Percentiles rank a stretch among this genome's conserved stretches.
These are phyloP conservation scores for Drosophila monieri DNA, from an alignment of 2,888 invertebrate species.

Conservation along the genomic window DNA sequence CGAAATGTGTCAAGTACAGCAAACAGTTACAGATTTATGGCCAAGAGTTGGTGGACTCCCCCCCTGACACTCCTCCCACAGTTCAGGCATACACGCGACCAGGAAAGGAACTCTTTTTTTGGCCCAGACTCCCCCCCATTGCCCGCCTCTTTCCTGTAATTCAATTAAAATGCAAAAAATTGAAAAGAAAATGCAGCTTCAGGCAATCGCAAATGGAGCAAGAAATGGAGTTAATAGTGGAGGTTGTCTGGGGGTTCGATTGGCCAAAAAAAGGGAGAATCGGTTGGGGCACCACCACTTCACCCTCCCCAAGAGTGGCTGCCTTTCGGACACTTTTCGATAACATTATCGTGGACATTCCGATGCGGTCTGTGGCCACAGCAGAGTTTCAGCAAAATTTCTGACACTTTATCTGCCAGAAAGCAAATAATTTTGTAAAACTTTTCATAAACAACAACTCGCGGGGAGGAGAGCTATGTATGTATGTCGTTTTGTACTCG, in stretches of 20 bases:
- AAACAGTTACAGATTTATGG: conserved; percentile 76
- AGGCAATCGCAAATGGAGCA: conserved; percentile 60
- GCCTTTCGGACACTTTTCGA: conserved; percentile 28
- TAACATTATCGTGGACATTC: conserved; percentile 23
- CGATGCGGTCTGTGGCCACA: conserved; percentile 16
- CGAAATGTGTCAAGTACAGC: conserved; percentile 77
- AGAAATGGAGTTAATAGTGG: conserved; percentile 24
- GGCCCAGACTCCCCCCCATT: background rate
- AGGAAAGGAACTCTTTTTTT: conserved; percentile 37
- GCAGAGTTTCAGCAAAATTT: conserved; percentile 24
- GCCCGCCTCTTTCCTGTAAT: conserved; percentile 53
- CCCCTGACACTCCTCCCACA: background rate
- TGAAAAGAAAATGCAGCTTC: conserved; percentile 43
- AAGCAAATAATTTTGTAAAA: conserved; percentile 29
- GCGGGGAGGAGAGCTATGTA: background rate
- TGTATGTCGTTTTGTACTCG: conserved; percentile 1
- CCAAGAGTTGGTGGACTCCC: conserved; percentile 33
- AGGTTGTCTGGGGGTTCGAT: background rate
- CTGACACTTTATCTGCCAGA: conserved; percentile 20
- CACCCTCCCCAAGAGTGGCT: conserved; percentile 11
- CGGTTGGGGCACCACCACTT: no score
- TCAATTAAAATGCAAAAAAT: conserved; percentile 72
- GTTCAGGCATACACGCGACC: conserved; percentile 53
- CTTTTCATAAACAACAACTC: conserved; percentile 10
- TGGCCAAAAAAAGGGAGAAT: background rate